Base-by-base conservation (phyloP, 2,888 invertebrate genomes). In the Cabera pusaria region DNA sequence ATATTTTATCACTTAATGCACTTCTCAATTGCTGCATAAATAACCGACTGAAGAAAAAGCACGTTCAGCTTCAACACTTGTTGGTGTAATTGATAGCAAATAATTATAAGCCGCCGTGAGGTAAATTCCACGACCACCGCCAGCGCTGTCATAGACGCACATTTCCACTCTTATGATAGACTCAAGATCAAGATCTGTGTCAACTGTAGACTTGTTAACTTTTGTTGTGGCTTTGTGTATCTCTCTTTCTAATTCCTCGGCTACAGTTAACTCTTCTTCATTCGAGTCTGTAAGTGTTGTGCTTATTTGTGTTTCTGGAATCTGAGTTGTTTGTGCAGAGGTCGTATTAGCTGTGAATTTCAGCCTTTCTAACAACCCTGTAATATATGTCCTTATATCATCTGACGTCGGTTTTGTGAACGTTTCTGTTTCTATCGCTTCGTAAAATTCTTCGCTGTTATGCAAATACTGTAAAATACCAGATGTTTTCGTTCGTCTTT, bases 61-160 rank as follows among this genome's bases (percentile, higher is more conserved):
- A 16, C 39, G 28, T 10, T 36, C 39, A 1, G 36, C 35, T 43
- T 47, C 33, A 20, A 43, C 42, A 40, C 43, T 47, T 2, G 43
- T 44, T 9, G 44, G 37, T n/a, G 6, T 25, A 17, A 48, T 37
- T 0, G 29, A 37, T n/a, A 37, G 23, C 3, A 34, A 25, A 40
- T 34, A 38, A 34, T 33, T 33, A 17, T 41, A 41, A 1, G 33
- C 37, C 24, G 28, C 28, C 6, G 35, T 36, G 1, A 34, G 2
- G 11, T 25, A 38, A 11, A 42, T 29, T 44, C 33, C 36, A n/a
- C 44, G 37, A 23, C 38, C 38, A 28, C 43, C 32, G 14, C 14
- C 14, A 14, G 14, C 14, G 4, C 14, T 14, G 4, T 14, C 14
- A 14, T 14, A 14, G 14, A 14, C 7, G 6, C 21, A 49, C 45